Percentiles rank a stretch among this genome's conserved stretches.
phyloP scores from a whole-genome alignment of 2,888 invertebrate genomes.

The Acrobasis consociella region DNA sequence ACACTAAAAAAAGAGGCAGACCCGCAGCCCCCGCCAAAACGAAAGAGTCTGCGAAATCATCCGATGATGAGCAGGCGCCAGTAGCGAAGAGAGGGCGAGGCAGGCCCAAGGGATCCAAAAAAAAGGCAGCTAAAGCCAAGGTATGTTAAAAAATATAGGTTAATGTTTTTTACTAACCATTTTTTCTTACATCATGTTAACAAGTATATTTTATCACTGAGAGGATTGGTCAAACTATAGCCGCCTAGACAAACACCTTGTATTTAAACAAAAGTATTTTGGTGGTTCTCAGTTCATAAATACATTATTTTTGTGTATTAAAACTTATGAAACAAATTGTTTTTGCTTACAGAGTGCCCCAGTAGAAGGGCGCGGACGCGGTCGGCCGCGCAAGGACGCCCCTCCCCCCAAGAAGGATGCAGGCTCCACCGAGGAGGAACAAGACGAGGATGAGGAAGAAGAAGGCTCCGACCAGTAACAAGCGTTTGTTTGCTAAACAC shows the following conservation, averaged over 20 bases:
- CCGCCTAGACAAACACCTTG: too few species aligned
- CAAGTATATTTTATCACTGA: too few species aligned
- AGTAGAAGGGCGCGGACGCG: slow-evolving; percentile 73
- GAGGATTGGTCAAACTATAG: too few species aligned
- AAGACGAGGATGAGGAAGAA: slow-evolving; percentile 77
- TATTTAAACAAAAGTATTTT: too few species aligned
- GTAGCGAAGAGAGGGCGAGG: slow-evolving; percentile 81
- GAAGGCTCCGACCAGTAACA: slow-evolving; percentile 80
- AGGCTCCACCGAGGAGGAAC: slow-evolving; percentile 75
- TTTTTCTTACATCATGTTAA: too few species aligned
- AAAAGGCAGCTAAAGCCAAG: slow-evolving; percentile 77
- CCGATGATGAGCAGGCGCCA: slow-evolving; percentile 79
- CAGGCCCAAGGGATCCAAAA: slow-evolving; percentile 81
- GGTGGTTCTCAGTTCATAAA: too few species aligned
- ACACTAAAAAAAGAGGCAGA: slow-evolving; percentile 76
- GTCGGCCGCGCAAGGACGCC: slow-evolving; percentile 76
- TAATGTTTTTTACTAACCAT: too few species aligned
- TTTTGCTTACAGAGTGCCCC: slow-evolving; percentile 52
- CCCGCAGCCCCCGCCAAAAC: slow-evolving; percentile 67
- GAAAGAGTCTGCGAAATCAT: slow-evolving; percentile 80
- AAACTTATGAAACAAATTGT: not conserved
- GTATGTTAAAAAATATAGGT: slow-evolving; percentile 39
- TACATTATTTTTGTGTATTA: not conserved
- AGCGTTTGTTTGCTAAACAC: slow-evolving; percentile 56
- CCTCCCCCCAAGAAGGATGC: slow-evolving; percentile 78